Evolutionary conservation across 2,888 invertebrate genomes (phyloP), one percentile per base, ranked within the genome.

Genomic region (Pyrochroa serraticornis): DNA sequence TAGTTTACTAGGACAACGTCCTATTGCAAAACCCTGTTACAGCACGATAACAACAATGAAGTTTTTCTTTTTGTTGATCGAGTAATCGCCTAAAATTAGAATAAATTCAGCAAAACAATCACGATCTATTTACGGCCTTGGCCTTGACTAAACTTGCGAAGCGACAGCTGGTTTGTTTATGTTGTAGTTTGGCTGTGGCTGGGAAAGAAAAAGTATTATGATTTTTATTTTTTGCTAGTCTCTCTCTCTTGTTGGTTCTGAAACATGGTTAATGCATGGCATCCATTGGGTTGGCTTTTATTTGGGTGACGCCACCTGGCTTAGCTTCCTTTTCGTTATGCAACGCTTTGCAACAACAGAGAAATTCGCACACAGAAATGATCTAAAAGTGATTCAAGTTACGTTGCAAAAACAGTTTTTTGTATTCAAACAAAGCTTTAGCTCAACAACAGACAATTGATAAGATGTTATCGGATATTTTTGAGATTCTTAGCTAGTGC

Each of bases 131-230:
- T 59, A 49, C 51, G 59, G 47, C 71, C 71, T 71, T 71, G 71
- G 69, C 71, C 71, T 71, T 71, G 71, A 52, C 68, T 67, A 71
- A 69, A 67, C 66, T 71, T 67, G 55, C 50, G 8, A 41, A 68
- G 65, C 62, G 61, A 63, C 71, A 71, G 69, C 66, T 71, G 71
- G 67, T 67, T 64, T 66, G 59, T 59, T 59, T 54, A 59, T 54
- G 45, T 49, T 50, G 48, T 48, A 13, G n/a, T 14, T 13, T 14
- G 12, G 22, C n/a, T 30, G n/a, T 39, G 34, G 48, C 38, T 45
- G 49, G 49, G 42, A 34, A 14, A 33, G 56, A 44, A 50, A 56
- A 55, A 46, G 53, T 46, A 53, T 38, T 39, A 41, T 30, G 53
- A 41, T 53, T 53, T 53, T 46, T 41, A 41, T 53, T 41, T 14